Percentiles rank a stretch among this genome's conserved stretches.
Evolutionary conservation across 2,888 invertebrate genomes (phyloP).

Genomic region (Dendrolimus houi): DNA sequence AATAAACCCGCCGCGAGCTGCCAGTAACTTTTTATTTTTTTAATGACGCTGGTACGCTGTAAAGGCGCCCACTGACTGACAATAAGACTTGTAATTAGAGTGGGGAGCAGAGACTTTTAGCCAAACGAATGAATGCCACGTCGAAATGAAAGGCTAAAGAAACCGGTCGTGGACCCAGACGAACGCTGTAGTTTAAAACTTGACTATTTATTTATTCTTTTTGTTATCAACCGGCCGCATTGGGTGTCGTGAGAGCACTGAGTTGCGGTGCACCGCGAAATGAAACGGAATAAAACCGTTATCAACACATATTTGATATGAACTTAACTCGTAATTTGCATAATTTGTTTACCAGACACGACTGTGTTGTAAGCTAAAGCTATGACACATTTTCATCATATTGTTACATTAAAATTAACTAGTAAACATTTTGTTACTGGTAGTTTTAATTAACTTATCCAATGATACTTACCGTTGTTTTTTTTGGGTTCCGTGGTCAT

Average conservation of each 20-base stretch:
- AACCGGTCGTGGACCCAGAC: slow-evolving; percentile 25
- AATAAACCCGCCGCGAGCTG: slow-evolving; percentile 9
- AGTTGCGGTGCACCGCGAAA: slow-evolving; percentile 8
- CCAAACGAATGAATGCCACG: slow-evolving; percentile 15
- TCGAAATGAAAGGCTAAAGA: slow-evolving; percentile 21
- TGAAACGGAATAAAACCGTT: neutral
- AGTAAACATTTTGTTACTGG: too few species aligned
- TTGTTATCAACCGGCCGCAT: slow-evolving; percentile 19
- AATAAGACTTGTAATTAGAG: slow-evolving; percentile 6
- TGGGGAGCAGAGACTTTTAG: slow-evolving; percentile 15
- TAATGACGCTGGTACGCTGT: slow-evolving; percentile 6
- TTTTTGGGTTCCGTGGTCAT: too few species aligned
- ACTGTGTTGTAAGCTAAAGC: neutral
- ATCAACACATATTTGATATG: slow-evolving; percentile 5
- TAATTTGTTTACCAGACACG: slow-evolving; percentile 7
- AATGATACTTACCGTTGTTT: too few species aligned
- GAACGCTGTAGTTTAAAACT: neutral
- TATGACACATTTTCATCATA: neutral
- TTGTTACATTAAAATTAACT: neutral
- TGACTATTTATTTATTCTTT: slow-evolving; percentile 13
- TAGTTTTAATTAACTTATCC: too few species aligned
- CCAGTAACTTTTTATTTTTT: slow-evolving; percentile 14
- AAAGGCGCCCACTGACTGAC: slow-evolving; percentile 6
- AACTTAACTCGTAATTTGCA: slow-evolving; percentile 13
- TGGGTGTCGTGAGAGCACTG: slow-evolving; percentile 16